Evolutionary conservation across 2,113 vertebrate species (phyloP).

Genomic region (Coregonus clupeaformis): DNA sequence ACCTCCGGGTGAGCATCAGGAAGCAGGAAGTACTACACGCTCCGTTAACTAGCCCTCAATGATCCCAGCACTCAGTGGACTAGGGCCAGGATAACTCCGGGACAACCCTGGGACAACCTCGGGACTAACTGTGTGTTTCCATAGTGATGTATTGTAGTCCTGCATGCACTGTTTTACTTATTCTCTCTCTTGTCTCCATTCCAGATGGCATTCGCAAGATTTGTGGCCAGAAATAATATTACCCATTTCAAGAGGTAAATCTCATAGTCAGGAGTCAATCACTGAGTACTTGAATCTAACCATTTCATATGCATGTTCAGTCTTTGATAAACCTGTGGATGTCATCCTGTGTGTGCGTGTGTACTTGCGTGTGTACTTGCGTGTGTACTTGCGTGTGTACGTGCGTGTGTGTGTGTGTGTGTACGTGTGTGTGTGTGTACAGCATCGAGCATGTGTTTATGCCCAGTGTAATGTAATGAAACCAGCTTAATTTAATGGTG

Average conservation of each 20-base stretch:
- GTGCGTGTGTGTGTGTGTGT: neutral
- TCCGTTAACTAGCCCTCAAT: neutral
- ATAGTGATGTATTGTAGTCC: slow-evolving; percentile 59
- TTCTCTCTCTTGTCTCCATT: slow-evolving; percentile 40
- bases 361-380: slow-evolving; percentile 81
- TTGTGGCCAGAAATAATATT: slow-evolving; percentile 91
- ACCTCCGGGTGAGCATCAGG: slow-evolving; percentile 85
- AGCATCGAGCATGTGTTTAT: slow-evolving; percentile 94
- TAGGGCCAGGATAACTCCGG: slow-evolving; percentile 44
- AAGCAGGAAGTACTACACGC: slow-evolving; percentile 2
- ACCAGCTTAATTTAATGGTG: slow-evolving; percentile 75
- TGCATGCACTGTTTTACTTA: neutral
- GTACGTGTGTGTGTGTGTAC: slow-evolving; percentile 73
- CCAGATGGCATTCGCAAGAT: slow-evolving; percentile 95
- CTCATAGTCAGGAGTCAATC: neutral
- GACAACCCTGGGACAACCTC: slow-evolving; percentile 23
- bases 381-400: no score
- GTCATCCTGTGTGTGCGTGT: slow-evolving; percentile 56
- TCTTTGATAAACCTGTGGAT: neutral
- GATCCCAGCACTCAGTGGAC: neutral
- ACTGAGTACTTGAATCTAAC: neutral
- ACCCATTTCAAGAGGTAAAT: slow-evolving; percentile 89
- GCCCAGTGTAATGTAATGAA: slow-evolving; percentile 78
- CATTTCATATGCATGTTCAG: neutral
- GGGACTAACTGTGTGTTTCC: slow-evolving; percentile 55